Conservation (phyloP, 2,113 vertebrate species). For the Tylochromis polylepis region DNA sequence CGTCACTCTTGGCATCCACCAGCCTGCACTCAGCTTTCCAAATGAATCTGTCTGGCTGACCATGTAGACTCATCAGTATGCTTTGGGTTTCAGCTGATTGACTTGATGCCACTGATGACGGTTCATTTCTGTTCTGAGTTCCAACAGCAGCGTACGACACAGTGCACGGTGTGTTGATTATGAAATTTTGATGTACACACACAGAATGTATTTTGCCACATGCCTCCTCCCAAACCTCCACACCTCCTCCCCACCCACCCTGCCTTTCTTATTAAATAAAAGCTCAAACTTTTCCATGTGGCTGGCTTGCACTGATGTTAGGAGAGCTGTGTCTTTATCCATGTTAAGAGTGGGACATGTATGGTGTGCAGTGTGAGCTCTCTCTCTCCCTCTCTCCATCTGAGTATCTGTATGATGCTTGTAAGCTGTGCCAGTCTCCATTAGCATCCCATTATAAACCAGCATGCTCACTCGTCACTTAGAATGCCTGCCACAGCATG, state of each 20-base stretch:
- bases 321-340: not conserved
- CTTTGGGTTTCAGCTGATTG: constrained; percentile 35
- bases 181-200: not conserved
- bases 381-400: not conserved
- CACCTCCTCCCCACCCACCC: not conserved
- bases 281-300: not conserved
- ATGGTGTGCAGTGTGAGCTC: constrained; percentile 32
- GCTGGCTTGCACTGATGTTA: constrained; percentile 10
- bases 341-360: constrained; percentile 36
- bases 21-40: constrained; percentile 27
- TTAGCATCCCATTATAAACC: constrained; percentile 75
- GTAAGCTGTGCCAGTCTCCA: constrained; percentile 68
- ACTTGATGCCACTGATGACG: constrained; percentile 27
- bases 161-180: not conserved
- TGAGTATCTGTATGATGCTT: constrained; percentile 50
- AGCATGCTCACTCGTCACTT: constrained; percentile 68
- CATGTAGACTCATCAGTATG: constrained; percentile 51
- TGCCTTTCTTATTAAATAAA: not conserved
- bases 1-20: constrained; percentile 30
- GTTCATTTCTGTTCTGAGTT: constrained; percentile 11
- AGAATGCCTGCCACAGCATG: constrained; percentile 60
- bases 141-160: not conserved
- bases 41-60: constrained; percentile 42
- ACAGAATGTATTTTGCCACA: constrained; percentile 1
- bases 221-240: not conserved